Percentiles rank a stretch among this genome's conserved stretches.
Conservation (phyloP, 2,113 vertebrate genomes). For the Muscicapa adusta region DNA sequence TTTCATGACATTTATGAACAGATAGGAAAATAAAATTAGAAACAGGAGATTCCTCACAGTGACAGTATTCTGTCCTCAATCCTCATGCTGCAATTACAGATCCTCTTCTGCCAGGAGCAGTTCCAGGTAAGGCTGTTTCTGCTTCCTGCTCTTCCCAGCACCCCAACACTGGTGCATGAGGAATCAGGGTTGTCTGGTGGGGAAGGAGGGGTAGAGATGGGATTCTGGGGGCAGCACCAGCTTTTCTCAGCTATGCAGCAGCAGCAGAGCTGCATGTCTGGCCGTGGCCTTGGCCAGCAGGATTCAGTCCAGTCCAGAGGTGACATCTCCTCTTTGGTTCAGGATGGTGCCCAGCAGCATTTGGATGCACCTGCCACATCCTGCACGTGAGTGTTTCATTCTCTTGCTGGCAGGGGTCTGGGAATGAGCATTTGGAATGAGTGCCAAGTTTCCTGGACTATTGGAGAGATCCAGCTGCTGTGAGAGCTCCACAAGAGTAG, state of each 20-base stretch:
- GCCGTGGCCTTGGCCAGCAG: accelerated
- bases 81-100: not conserved
- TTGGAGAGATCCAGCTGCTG: not conserved
- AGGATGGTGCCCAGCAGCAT: not conserved
- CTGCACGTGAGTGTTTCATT: accelerated
- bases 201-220: not conserved
- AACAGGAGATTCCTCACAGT: not conserved
- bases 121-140: not conserved
- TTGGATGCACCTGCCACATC: not conserved
- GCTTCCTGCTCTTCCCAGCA: not conserved
- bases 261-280: accelerated
- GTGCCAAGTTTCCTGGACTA: not conserved
- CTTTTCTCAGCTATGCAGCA: not conserved
- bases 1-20: not conserved
- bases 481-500: accelerated
- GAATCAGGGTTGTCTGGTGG: not conserved
- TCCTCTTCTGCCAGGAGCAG: not conserved
- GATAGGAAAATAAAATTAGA: conserved; percentile 26
- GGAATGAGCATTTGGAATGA: not conserved
- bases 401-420: not conserved
- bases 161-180: not conserved
- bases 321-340: not conserved
- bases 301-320: not conserved
- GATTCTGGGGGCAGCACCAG: not conserved
- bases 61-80: not conserved